Evolutionary conservation across 2,797 vertebrate genomes (phyloP), one percentile per base, ranked within the genome.

Genomic region (Sandelia bainsii): DNA sequence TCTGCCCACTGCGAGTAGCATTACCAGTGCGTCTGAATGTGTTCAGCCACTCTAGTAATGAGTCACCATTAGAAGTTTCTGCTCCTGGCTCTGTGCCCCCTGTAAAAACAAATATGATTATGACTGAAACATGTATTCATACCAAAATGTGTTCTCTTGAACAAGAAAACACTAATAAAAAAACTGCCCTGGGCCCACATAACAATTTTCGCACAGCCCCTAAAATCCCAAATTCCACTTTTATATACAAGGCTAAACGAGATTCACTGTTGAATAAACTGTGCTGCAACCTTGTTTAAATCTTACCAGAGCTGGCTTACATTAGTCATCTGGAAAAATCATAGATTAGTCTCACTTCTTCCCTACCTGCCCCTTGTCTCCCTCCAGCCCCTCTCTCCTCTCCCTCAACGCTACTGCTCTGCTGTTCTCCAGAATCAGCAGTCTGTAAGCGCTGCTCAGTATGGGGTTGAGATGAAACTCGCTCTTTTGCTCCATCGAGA

Each of bases 31-130:
- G 97, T 69, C 94, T 95, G 82, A 99, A 98, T 0, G 96, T 95
- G 85, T 98, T 97, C 72, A 98, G 87, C 97, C 97, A 98, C 83
- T 97, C 96, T 51, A 98, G 92, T 83, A 99, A 91, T 12, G 97
- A 97, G 82, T 97, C 96, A 0, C 96, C 95, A 14, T 94, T 95
- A 34, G 96, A 95, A 12, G 93, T 92, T 85, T 97, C 96, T 56
- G 93, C 88, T 29, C 93, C 93, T 6, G 93, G 84, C 80, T 96
- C 96, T 75, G 93, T 86, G 59, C 89, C 82, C 77, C 95, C 97
- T 98, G 87, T 48, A 87, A 91, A 62, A 63, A 78, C 8, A 61
- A 37, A 67, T 19, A 58, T 8, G 20, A 44, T 20, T 69, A 46
- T 68, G 51, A 46, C 25, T 67, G 49, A 69, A 40, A 34, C 27